Conservation (phyloP, 2,888 invertebrate genomes). For the Drosophila rellima region DNA sequence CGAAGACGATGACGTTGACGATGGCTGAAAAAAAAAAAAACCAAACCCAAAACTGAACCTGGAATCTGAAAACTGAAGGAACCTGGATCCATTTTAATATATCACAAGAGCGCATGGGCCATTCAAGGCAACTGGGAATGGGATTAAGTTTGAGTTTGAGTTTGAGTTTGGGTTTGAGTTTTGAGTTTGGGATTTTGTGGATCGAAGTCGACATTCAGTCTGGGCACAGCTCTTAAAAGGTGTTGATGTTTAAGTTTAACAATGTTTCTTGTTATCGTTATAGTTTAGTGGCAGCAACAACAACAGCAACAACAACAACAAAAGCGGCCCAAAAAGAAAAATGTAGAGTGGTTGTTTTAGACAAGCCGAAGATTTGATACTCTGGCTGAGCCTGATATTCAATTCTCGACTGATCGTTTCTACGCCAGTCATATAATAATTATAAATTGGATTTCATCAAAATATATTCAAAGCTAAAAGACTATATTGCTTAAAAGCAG, state of each 20-base stretch:
- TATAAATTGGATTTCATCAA: no score
- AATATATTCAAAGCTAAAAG: no score
- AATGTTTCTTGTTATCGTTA: constrained; percentile 84
- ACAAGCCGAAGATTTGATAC: neutral
- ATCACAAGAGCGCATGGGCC: constrained; percentile 64
- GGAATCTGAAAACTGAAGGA: constrained; percentile 3
- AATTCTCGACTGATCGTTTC: neutral
- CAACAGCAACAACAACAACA: constrained; percentile 36
- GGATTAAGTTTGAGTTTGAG: constrained; percentile 2
- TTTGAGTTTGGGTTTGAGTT: constrained; percentile 2
- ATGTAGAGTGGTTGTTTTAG: neutral
- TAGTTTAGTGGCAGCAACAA: constrained; percentile 82
- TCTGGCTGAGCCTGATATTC: neutral
- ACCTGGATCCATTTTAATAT: constrained; percentile 79
- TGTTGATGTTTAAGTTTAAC: constrained; percentile 85
- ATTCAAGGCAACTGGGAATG: constrained; percentile 17
- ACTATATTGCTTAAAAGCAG: no score
- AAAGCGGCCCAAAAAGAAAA: constrained; percentile 54
- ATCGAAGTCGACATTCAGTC: constrained; percentile 53
- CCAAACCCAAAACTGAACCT: constrained; percentile 14
- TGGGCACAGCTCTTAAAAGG: constrained; percentile 79
- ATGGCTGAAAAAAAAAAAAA: neutral
- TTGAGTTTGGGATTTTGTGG: constrained; percentile 15
- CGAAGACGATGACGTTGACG: neutral
- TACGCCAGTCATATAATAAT: no score